These are phyloP conservation scores for Archaeoteleia sp. DNA, from an alignment of 2,888 invertebrate species.

Conservation along the genomic window DNA sequence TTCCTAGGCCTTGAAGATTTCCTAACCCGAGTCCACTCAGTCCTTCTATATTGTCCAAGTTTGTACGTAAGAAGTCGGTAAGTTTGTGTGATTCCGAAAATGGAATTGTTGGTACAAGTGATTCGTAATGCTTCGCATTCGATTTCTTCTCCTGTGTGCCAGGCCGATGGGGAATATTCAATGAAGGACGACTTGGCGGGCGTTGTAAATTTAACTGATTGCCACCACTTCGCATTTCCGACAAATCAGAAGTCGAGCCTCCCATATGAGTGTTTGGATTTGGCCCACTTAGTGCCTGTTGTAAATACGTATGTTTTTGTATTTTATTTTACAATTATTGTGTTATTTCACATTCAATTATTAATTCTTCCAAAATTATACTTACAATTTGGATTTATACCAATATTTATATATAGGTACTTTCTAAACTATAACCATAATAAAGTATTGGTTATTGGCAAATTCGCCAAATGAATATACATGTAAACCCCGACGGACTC, in stretches of 20 bases:
- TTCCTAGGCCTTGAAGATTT: conserved; percentile 66
- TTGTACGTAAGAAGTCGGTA: conserved; percentile 83
- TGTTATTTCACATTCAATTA: neutral
- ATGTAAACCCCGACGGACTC: too few species aligned
- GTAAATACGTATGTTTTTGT: neutral
- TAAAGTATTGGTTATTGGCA: too few species aligned
- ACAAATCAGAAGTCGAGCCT: conserved; percentile 64
- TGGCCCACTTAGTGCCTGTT: conserved; percentile 62
- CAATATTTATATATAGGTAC: too few species aligned
- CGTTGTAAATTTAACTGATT: conserved; percentile 71
- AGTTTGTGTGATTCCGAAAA: conserved; percentile 79
- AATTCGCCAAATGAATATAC: too few species aligned
- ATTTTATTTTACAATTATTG: neutral
- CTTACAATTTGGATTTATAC: too few species aligned
- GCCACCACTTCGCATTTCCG: conserved; percentile 65
- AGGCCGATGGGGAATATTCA: conserved; percentile 72
- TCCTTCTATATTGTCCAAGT: conserved; percentile 83
- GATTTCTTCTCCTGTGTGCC: conserved; percentile 72
- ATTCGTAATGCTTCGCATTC: conserved; percentile 73
- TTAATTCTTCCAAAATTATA: neutral
- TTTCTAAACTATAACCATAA: too few species aligned
- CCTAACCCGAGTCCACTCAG: conserved; percentile 72
- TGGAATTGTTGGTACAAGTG: conserved; percentile 64
- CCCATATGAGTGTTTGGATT: conserved; percentile 67
- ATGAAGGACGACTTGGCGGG: conserved; percentile 72